Base-by-base conservation (phyloP, 2,113 vertebrate species). In the Columba janthina region DNA sequence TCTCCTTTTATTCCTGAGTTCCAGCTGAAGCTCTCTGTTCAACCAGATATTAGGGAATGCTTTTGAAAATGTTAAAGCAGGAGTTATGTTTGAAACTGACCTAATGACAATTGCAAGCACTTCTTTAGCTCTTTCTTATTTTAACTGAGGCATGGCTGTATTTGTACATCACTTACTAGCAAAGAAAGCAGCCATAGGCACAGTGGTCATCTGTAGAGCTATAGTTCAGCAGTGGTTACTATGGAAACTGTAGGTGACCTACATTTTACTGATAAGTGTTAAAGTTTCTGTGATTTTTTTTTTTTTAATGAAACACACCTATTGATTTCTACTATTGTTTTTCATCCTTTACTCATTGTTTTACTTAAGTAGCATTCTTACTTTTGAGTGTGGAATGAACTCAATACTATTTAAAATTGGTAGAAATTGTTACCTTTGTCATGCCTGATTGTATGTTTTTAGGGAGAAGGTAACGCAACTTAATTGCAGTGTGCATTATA, bases 171-270 rank as follows among this genome's bases (percentile, higher is more conserved):
- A 88, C 56, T 50, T 85, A 14, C 80, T 86, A 69, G 42, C 57
- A 89, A 84, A n/a, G 46, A 83, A 85, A 89, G 72, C 56, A 67
- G 56, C 62, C 67, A 90, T 57, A 94, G 93, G 36, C 64, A 46
- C 44, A 86, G 31, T 84, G 70, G 95, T 97, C 76, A 95, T 32
- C 75, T 81, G 51, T 60, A 77, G 92, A 97, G 48, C 70, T 69
- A 58, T 32, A 90, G 90, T 88, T 95, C 85, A 89, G 62, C 77
- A 87, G 34, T 95, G 60, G 72, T 95, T 96, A 28, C 89, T 89
- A 56, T 93, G 80, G 85, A 94, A 96, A 96, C 77, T 5, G 5
- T 88, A 83, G 73, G 53, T 95, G 85, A 96, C 91, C 87, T 91
- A 92, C 51, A 92, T 85, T 96, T 94, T 80, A 44, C 36, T 65